Conservation (phyloP, 2,113 vertebrate genomes). For the Bos taurus region ARS-UCD2.0 NC_037347.1:47496001-47496500, state of each 20-base stretch:
- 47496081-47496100: background rate
- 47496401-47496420: background rate
- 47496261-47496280: background rate
- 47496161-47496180: background rate
- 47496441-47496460: background rate
- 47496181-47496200: background rate
- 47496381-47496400: background rate
- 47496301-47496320: background rate
- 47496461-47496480: background rate
- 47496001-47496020: background rate
- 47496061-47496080: background rate
- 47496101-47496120: background rate
- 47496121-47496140: background rate
- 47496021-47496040: background rate
- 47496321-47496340: background rate
- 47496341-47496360: background rate
- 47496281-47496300: background rate
- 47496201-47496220: background rate
- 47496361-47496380: background rate
- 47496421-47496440: background rate
- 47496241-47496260: background rate
- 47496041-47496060: background rate
- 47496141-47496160: background rate
- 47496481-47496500: background rate
- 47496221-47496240: background rate